Conservation (phyloP, 1,140 invertebrate genomes). For the Macrostomum lignano region DNA sequence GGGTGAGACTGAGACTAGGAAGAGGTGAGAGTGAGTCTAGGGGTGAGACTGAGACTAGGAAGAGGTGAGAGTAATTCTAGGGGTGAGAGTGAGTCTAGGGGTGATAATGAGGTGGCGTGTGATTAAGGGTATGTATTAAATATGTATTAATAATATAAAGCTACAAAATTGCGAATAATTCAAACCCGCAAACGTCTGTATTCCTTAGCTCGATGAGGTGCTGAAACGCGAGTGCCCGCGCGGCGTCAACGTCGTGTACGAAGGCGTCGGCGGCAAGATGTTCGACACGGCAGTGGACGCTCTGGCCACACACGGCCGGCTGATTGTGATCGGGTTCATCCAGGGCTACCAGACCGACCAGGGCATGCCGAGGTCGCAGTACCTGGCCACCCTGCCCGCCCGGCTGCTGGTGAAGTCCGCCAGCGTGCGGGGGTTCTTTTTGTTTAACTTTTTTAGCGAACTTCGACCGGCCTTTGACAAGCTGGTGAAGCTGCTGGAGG, state of each 20-base stretch:
- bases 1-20: too few species aligned
- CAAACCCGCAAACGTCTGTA: too few species aligned
- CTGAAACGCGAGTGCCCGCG: too few species aligned
- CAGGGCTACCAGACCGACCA: constrained; percentile 13
- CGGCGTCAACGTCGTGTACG: constrained; percentile 27
- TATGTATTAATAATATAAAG: too few species aligned
- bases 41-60: too few species aligned
- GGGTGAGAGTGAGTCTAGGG: too few species aligned
- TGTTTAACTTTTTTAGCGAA: constrained; percentile 11
- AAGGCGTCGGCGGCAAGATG: constrained; percentile 23
- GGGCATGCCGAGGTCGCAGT: constrained; percentile 11
- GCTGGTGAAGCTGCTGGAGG: constrained; percentile 10
- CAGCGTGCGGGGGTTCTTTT: constrained; percentile 16
- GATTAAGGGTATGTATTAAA: too few species aligned
- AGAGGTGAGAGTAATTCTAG: too few species aligned
- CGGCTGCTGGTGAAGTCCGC: constrained; percentile 16
- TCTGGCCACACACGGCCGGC: constrained; percentile 14
- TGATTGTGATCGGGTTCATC: constrained; percentile 20
- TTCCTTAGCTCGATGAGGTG: too few species aligned
- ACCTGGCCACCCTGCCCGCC: constrained; percentile 11
- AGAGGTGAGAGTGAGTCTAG: too few species aligned
- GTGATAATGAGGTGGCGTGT: too few species aligned
- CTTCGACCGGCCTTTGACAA: constrained; percentile 10
- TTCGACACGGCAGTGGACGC: constrained; percentile 21
- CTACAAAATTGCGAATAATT: too few species aligned